Evolutionary conservation across 2,113 vertebrate species (phyloP).

Genomic region (Trematocara nigrifrons): DNA sequence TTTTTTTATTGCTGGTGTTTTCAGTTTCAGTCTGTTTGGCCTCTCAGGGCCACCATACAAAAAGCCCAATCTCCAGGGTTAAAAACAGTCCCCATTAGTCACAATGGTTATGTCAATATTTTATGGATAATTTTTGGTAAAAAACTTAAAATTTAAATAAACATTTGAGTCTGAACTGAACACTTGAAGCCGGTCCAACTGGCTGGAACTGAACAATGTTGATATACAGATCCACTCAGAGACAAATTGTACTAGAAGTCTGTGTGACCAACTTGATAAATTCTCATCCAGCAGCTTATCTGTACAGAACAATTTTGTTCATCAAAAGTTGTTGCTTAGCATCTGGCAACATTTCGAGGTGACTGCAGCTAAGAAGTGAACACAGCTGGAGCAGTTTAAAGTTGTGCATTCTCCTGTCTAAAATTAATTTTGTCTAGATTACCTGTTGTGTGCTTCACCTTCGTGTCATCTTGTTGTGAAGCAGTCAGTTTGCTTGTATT

Average conservation of each 20-base stretch:
- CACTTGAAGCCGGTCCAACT: rapidly evolving
- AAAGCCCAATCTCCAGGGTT: rapidly evolving
- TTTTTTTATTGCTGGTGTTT: not conserved
- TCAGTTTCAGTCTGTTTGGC: not conserved
- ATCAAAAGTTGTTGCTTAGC: not conserved
- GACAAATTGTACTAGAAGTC: not conserved
- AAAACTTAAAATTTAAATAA: not conserved
- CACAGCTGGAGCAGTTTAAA: not conserved
- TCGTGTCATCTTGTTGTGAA: not conserved
- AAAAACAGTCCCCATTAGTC: not conserved
- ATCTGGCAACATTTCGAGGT: not conserved
- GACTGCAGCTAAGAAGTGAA: not conserved
- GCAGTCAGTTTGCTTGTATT: not conserved
- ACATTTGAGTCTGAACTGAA: not conserved
- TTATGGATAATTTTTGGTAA: not conserved
- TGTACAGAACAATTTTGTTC: not conserved
- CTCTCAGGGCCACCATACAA: not conserved
- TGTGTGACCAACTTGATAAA: not conserved
- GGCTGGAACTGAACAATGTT: not conserved
- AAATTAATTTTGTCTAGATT: not conserved
- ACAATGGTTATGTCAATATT: not conserved
- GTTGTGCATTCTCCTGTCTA: rapidly evolving
- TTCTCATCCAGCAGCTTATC: not conserved
- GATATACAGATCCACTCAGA: not conserved
- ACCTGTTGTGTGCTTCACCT: not conserved